Evolutionary conservation across 2,888 invertebrate genomes (phyloP).

Genomic region (Cataglyphis albicans): DNA sequence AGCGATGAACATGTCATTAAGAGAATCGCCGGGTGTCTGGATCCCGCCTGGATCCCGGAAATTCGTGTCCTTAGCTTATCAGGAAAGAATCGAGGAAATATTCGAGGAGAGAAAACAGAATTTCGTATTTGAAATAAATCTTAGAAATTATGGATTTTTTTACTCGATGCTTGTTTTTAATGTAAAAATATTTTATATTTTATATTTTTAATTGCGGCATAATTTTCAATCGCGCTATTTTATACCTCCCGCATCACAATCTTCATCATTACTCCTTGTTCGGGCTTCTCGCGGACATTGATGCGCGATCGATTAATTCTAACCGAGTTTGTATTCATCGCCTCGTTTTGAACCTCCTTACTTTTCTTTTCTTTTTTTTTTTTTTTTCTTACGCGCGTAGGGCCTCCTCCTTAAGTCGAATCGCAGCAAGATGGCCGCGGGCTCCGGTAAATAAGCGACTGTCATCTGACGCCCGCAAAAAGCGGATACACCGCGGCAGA

Average conservation of each 20-base stretch:
- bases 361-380: slow-evolving; percentile 40
- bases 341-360: slow-evolving; percentile 64
- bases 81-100: neutral
- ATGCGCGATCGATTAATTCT: slow-evolving; percentile 84
- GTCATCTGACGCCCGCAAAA: slow-evolving; percentile 86
- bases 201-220: too few relatives aligned
- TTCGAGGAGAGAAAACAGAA: neutral
- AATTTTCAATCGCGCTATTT: slow-evolving; percentile 3
- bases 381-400: slow-evolving; percentile 59
- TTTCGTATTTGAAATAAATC: neutral
- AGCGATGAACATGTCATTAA: slow-evolving; percentile 50
- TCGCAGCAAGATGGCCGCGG: slow-evolving; percentile 84
- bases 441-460: slow-evolving; percentile 85
- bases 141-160: neutral
- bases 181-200: too few relatives aligned
- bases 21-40: slow-evolving; percentile 23
- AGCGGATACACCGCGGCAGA: slow-evolving; percentile 84
- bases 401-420: slow-evolving; percentile 83
- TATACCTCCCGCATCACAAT: slow-evolving; percentile 52
- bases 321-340: slow-evolving; percentile 77
- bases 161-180: neutral
- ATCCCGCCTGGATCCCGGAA: slow-evolving; percentile 22
- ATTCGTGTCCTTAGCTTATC: neutral
- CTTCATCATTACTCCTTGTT: slow-evolving; percentile 64
- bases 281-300: slow-evolving; percentile 75